phyloP scores from a whole-genome alignment of 1,140 invertebrate species.

The Fopius arisanus region DNA sequence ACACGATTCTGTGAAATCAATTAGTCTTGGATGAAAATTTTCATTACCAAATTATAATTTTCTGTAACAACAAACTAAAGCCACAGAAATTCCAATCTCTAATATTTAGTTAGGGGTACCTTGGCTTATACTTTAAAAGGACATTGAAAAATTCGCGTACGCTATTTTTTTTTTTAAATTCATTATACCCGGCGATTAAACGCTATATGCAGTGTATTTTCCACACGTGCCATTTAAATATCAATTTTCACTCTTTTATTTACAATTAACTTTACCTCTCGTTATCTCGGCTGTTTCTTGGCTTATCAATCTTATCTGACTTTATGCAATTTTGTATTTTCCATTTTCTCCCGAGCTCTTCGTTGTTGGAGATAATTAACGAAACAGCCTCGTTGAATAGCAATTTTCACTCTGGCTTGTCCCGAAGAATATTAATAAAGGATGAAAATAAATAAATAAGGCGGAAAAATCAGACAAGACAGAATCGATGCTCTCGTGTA shows the following conservation, averaged over 20 bases:
- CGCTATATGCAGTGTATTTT: conserved; percentile 39
- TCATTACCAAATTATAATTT: neutral
- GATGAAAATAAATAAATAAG: neutral
- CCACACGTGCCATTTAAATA: neutral
- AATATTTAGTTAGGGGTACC: conserved; percentile 58
- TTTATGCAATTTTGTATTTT: neutral
- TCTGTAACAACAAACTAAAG: conserved; percentile 47
- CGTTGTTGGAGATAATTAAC: conserved; percentile 28
- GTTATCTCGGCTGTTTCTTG: neutral
- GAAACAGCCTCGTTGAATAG: conserved; percentile 21
- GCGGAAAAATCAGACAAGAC: neutral
- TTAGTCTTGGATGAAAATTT: neutral
- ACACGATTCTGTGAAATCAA: too few relatives aligned
- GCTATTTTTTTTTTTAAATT: conserved; percentile 30
- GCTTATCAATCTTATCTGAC: neutral
- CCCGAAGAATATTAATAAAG: neutral
- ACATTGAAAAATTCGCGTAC: conserved; percentile 65
- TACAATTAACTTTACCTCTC: conserved; percentile 5
- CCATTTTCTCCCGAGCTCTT: conserved; percentile 3
- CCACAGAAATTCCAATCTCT: conserved; percentile 54
- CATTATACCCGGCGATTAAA: conserved; percentile 53
- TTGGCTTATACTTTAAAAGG: conserved; percentile 60
- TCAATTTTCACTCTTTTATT: neutral
- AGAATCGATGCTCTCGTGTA: neutral
- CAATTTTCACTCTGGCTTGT: conserved; percentile 10